A percentile compares a stretch with the other conserved stretches of the same genome.
Evolutionary conservation across 2,113 vertebrate species (phyloP).

Genomic region (Phrynosoma platyrhinos): DNA sequence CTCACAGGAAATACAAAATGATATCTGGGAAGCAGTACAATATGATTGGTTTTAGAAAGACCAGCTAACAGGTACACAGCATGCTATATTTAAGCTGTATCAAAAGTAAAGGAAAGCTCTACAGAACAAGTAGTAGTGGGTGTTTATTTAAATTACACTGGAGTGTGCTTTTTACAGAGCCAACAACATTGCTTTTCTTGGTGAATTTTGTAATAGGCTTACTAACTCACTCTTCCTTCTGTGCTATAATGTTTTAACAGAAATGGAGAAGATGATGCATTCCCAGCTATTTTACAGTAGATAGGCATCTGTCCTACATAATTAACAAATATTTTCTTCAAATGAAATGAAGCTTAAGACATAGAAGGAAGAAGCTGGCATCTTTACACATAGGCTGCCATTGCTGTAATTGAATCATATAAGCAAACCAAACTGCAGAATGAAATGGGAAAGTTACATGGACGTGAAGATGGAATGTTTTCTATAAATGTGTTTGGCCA

Average conservation of each 20-base stretch:
- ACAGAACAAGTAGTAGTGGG: slow-evolving; percentile 63
- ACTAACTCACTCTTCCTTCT: slow-evolving; percentile 56
- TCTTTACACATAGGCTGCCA: slow-evolving; percentile 39
- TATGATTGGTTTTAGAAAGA: slow-evolving; percentile 23
- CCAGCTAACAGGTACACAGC: not conserved
- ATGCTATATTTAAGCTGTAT: slow-evolving; percentile 44
- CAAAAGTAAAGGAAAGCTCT: slow-evolving; percentile 69
- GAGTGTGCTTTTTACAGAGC: slow-evolving; percentile 51
- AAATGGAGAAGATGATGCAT: slow-evolving; percentile 42
- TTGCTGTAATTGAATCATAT: slow-evolving; percentile 45
- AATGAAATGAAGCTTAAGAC: slow-evolving; percentile 57
- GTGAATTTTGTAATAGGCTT: slow-evolving; percentile 59
- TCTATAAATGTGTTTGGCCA: not conserved
- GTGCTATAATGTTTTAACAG: slow-evolving; percentile 61
- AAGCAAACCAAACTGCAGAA: slow-evolving; percentile 46
- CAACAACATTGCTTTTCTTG: slow-evolving; percentile 61
- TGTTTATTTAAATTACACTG: slow-evolving; percentile 59
- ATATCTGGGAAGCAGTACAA: not conserved
- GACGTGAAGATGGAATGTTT: slow-evolving; percentile 38
- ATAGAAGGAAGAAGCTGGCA: slow-evolving; percentile 45
- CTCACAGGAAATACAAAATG: slow-evolving; percentile 42
- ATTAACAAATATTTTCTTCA: slow-evolving; percentile 43
- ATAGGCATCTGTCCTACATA: slow-evolving; percentile 54
- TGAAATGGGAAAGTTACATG: slow-evolving; percentile 62
- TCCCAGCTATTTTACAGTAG: slow-evolving; percentile 52